Base-by-base conservation (phyloP, 2,888 invertebrate genomes). In the Stenodera caucasica region DNA sequence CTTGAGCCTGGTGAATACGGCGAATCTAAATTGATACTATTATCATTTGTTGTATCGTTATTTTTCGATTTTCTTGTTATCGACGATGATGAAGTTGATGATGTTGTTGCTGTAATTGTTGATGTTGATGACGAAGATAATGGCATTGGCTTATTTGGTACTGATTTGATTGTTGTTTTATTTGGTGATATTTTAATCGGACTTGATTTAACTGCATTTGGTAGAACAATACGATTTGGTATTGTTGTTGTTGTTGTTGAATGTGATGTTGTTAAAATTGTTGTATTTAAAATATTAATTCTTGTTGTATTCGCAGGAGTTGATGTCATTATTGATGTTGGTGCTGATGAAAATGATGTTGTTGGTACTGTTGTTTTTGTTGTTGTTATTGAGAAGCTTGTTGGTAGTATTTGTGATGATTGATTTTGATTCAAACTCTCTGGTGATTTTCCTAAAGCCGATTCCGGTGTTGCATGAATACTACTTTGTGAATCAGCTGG, bases 1-100 rank as follows among this genome's bases (percentile, higher is more conserved):
- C 90, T 90, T n/a, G 92, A 92, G 50, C 91, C 93, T 0, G 94
- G 94, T 53, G 93, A 93, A 81, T 94, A 94, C 0, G 94, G 95
- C 21, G 94, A 93, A 68, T 90, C 90, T 77, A 90, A 86, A 69
- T 91, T 90, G 80, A 88, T 84, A 67, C 88, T 89, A 37, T 82
- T 68, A 67, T 82, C 82, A 51, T 78, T 81, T 15, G 81, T 80
- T 23, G 45, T 23, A 12, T 45, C 45, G 23, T 45, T 45, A 29
- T 54, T 66, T 51, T 66, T 61, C 53, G 58, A 45, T 63, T 80
- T 80, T 26, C 67, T 67, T 45, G 72, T 72, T 2, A 66, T 51
- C 58, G 60, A 1, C 69, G 55, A 55, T 63, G 63, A 58, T 55
- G 72, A 83, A 82, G 84, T 82, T 35, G 85, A 84, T 75, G 85